Evolutionary conservation across 1,140 invertebrate genomes (phyloP).

Genomic region (Ips nitidus): DNA sequence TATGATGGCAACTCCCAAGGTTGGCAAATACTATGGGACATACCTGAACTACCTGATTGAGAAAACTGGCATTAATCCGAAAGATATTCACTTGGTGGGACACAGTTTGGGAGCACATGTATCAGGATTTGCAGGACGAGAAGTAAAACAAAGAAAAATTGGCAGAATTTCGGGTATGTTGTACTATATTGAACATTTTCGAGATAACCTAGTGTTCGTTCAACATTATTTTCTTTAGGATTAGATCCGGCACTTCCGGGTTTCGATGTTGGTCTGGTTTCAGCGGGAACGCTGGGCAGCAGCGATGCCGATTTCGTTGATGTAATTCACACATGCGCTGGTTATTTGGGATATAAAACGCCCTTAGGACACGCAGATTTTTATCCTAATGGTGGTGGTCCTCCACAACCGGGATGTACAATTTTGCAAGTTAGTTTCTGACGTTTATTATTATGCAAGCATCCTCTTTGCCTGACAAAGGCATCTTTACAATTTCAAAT

Average conservation of each 20-base stretch:
- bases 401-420: conserved; percentile 72
- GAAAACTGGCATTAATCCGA: conserved; percentile 54
- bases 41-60: conserved; percentile 62
- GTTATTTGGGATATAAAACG: conserved; percentile 61
- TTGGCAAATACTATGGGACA: conserved; percentile 62
- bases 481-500: no score
- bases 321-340: conserved; percentile 72
- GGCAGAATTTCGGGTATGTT: conserved; percentile 62
- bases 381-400: conserved; percentile 76
- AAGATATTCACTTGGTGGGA: conserved; percentile 68
- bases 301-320: conserved; percentile 76
- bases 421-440: conserved; percentile 31
- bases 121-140: conserved; percentile 77
- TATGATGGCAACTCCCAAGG: conserved; percentile 63
- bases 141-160: conserved; percentile 56
- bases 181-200: not conserved
- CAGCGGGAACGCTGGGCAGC: conserved; percentile 60
- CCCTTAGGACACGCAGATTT: conserved; percentile 76
- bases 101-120: conserved; percentile 90
- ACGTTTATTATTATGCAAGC: not conserved
- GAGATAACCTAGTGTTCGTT: not conserved
- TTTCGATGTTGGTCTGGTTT: conserved; percentile 61
- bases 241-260: conserved; percentile 76
- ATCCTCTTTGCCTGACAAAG: not conserved
- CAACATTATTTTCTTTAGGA: conserved; percentile 48